phyloP scores from a whole-genome alignment of 2,113 vertebrate species.

The Amphiprion percula region DNA sequence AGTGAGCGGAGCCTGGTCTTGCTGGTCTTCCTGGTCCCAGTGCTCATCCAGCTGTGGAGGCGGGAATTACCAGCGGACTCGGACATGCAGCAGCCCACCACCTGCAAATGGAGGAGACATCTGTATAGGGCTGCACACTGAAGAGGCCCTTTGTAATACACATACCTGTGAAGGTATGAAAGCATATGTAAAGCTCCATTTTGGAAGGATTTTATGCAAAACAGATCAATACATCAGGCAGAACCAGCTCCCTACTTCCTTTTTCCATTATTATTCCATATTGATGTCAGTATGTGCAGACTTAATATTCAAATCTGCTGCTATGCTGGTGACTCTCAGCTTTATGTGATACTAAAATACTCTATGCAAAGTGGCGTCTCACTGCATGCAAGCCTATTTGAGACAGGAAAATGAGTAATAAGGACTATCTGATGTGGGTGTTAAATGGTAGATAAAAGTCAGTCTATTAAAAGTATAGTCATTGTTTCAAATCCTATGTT shows the following conservation, averaged over 20 bases:
- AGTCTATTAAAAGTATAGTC: too few relatives aligned
- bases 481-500: too few relatives aligned
- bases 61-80: conserved; percentile 93
- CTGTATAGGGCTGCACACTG: conserved; percentile 94
- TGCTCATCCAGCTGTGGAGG: conserved; percentile 93
- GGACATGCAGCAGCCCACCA: conserved; percentile 90
- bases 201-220: too few relatives aligned
- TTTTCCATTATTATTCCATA: too few relatives aligned
- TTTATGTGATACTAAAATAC: not conserved
- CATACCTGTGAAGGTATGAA: conserved; percentile 89
- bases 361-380: too few relatives aligned
- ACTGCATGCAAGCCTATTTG: too few relatives aligned
- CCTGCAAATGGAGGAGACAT: conserved; percentile 92
- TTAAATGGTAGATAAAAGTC: too few relatives aligned
- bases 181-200: not conserved
- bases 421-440: too few relatives aligned
- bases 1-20: conserved; percentile 95
- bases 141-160: conserved; percentile 94
- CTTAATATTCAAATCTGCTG: not conserved
- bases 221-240: too few relatives aligned
- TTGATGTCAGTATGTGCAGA: not conserved
- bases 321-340: too few relatives aligned
- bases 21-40: conserved; percentile 95
- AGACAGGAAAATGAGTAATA: too few relatives aligned
- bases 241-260: too few relatives aligned